phyloP scores from a whole-genome alignment of 2,888 invertebrate genomes.

The Melikaiella ostensackeni region DNA sequence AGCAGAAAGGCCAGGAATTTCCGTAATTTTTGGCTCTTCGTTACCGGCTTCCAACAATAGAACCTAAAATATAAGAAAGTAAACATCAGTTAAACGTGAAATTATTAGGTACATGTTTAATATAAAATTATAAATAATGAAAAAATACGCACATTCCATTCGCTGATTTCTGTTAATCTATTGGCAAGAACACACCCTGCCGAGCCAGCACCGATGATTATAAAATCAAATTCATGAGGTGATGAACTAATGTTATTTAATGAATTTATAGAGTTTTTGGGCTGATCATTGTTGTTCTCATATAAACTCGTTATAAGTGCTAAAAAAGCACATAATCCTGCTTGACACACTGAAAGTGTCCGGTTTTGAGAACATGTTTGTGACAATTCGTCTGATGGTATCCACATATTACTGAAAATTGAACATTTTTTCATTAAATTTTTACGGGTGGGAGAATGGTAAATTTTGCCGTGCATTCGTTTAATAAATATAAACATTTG shows the following conservation, averaged over 20 bases:
- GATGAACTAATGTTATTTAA: no score
- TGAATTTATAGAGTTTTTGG: no score
- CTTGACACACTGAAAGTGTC: neutral
- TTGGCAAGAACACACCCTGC: conserved; percentile 79
- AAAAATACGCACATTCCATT: conserved; percentile 51
- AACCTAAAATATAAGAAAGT: conserved; percentile 77
- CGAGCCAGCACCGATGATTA: conserved; percentile 79
- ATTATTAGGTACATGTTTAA: neutral
- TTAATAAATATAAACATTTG: no score
- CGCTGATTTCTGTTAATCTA: conserved; percentile 69
- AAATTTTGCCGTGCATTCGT: no score
- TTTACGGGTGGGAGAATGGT: no score
- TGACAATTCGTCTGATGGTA: neutral
- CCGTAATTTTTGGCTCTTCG: conserved; percentile 83
- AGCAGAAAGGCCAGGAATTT: conserved; percentile 83
- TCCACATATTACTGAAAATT: neutral
- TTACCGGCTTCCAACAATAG: conserved; percentile 83
- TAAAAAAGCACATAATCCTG: neutral
- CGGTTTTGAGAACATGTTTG: neutral
- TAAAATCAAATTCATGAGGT: conserved; percentile 74
- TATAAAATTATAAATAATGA: neutral
- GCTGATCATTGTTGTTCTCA: no score
- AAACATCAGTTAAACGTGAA: neutral
- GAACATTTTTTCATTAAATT: neutral
- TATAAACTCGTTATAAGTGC: neutral